Base-by-base conservation (phyloP, 2,888 invertebrate genomes). In the Torymus auratus region DNA sequence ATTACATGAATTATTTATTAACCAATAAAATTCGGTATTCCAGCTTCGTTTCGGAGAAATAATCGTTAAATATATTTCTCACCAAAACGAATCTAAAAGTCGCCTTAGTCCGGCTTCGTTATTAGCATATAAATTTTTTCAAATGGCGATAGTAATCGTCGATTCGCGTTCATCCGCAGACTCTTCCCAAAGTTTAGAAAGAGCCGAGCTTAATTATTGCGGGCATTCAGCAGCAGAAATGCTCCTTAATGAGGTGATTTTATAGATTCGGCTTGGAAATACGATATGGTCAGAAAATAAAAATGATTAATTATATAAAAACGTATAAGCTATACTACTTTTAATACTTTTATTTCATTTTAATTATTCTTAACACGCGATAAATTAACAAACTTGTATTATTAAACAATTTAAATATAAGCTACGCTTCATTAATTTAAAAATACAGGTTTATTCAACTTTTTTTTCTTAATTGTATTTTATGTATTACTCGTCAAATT, bases 191-290 rank as follows among this genome's bases (percentile, higher is more conserved):
- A 13, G 15, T 68, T 68, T 55, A n/a, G 20, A 64, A 79, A 50
- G 28, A 68, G 14, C 23, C 50, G 64, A 58, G 58, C 23, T 69
- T 74, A 74, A 64, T 80, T 78, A 78, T 71, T 41, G 15, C 53
- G 56, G 53, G 53, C 52, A 70, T 75, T 71, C 53, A 15, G 17
- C 28, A 60, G 17, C 3, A 50, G 23, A 71, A 67, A 73, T 53
- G 85, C 84, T 85, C 85, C 84, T 83, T 88, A 88, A 88, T 85
- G 86, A 88, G 85, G 82, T 83, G 82, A 85, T 87, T 88, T 86
- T 85, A 86, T 86, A 84, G 84, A 84, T 81, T 62, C 81, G 82
- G 80, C 82, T 86, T 84, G 41, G 41, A 41, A 41, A 41, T 41
- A 41, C 84, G 84, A 81, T 82, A 84, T 83, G 74, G 52, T 17